These are phyloP conservation scores for Pantala flavescens DNA, from an alignment of 1,140 invertebrate genomes.

Conservation along the genomic window DNA sequence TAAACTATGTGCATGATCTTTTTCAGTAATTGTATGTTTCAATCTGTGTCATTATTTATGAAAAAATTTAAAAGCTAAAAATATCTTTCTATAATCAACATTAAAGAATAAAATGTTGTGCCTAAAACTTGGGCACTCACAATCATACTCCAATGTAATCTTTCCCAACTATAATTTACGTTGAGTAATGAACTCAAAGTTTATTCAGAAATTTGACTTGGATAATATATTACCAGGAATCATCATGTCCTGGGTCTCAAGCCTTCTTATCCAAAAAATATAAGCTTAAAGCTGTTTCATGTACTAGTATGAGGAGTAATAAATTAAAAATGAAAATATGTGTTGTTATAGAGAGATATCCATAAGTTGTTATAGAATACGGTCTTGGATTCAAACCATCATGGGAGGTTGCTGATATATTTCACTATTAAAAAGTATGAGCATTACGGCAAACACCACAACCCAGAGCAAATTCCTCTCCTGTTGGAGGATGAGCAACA, in stretches of 20 bases:
- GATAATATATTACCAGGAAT: too few relatives aligned
- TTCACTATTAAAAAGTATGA: conserved; percentile 69
- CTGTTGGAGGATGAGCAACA: conserved; percentile 90
- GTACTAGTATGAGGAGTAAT: not conserved
- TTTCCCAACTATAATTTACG: too few relatives aligned
- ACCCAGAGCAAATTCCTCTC: conserved; percentile 95
- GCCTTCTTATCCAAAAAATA: not conserved
- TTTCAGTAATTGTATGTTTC: too few relatives aligned
- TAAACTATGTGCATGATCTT: too few relatives aligned
- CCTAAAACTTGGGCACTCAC: too few relatives aligned
- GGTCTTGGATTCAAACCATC: not conserved
- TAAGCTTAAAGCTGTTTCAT: not conserved
- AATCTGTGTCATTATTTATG: too few relatives aligned
- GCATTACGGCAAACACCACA: conserved; percentile 96
- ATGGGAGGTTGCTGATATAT: not conserved
- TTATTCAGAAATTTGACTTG: too few relatives aligned
- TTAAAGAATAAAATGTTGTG: too few relatives aligned
- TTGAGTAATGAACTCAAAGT: too few relatives aligned
- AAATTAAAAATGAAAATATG: not conserved
- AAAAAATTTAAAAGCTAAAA: too few relatives aligned
- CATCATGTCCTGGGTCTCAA: not conserved
- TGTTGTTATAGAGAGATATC: not conserved
- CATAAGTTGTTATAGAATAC: not conserved
- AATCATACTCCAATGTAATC: too few relatives aligned
- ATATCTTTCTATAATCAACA: too few relatives aligned